Percentiles rank a stretch among this genome's conserved stretches.
Conservation (phyloP, 92 coral and sea anemone species). For the Galaxea fascicularis region DNA sequence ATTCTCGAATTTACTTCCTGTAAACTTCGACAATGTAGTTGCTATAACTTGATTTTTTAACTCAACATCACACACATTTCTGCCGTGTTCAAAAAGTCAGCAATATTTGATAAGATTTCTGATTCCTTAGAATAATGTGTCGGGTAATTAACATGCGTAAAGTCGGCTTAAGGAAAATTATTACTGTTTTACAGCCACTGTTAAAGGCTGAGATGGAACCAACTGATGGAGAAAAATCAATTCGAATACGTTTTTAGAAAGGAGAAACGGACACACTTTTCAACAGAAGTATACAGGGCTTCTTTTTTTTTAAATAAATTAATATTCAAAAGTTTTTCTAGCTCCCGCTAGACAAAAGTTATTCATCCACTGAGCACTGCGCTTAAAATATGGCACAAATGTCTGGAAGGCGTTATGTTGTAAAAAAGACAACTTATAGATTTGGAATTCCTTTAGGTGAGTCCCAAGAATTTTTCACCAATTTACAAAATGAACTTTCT, state of each 20-base stretch:
- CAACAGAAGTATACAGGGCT: slow-evolving; percentile 1
- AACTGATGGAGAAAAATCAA: no score
- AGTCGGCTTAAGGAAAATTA: no score
- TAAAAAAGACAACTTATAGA: slow-evolving; percentile 3
- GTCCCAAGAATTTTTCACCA: background rate
- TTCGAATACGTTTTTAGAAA: background rate
- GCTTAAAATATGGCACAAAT: background rate
- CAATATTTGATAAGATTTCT: no score
- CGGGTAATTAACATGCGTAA: no score
- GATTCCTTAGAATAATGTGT: no score
- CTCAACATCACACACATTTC: no score
- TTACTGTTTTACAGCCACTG: background rate
- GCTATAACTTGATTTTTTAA: no score
- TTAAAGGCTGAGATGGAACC: background rate
- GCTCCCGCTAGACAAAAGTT: background rate
- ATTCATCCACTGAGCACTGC: background rate
- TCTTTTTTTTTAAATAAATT: background rate
- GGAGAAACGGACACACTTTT: background rate
- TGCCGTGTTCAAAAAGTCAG: no score
- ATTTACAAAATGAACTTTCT: background rate
- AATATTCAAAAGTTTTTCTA: background rate
- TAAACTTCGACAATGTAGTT: no score
- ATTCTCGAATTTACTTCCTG: no score
- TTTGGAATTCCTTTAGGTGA: slow-evolving; percentile 31
- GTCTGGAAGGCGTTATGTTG: slow-evolving; percentile 18